Evolutionary conservation across 2,113 vertebrate species (phyloP).

Genomic region (Pseudois nayaur): DNA sequence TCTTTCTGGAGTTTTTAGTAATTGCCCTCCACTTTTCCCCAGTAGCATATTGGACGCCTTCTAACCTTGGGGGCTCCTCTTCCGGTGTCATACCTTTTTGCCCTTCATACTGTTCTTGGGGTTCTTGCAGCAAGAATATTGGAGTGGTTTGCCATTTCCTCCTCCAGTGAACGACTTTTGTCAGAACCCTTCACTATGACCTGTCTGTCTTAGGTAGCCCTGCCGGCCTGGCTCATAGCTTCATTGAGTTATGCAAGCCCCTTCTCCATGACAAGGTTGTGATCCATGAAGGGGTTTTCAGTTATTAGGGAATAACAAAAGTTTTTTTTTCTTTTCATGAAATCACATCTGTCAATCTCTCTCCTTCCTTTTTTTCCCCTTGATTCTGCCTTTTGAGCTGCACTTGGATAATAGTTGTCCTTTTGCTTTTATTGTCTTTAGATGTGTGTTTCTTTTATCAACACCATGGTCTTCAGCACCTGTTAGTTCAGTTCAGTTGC

Average conservation of each 20-base stretch:
- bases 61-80: background rate
- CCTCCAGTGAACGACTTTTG: background rate
- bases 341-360: background rate
- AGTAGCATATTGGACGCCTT: background rate
- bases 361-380: fast-evolving
- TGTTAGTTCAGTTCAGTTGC: background rate
- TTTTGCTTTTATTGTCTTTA: background rate
- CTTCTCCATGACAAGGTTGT: background rate
- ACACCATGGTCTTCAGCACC: background rate
- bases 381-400: background rate
- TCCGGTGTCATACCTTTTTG: background rate
- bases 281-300: background rate
- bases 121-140: background rate
- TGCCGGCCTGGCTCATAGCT: background rate
- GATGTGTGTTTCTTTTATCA: background rate
- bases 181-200: background rate
- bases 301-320: background rate
- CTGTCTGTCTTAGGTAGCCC: background rate
- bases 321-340: background rate
- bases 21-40: background rate
- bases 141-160: background rate
- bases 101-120: background rate
- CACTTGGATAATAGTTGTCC: background rate
- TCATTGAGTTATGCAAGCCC: background rate
- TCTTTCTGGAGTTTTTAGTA: background rate